A percentile compares a stretch with the other conserved stretches of the same genome.
phyloP scores from a whole-genome alignment of 2,797 vertebrate species.

The Chloroceryle amazona region DNA sequence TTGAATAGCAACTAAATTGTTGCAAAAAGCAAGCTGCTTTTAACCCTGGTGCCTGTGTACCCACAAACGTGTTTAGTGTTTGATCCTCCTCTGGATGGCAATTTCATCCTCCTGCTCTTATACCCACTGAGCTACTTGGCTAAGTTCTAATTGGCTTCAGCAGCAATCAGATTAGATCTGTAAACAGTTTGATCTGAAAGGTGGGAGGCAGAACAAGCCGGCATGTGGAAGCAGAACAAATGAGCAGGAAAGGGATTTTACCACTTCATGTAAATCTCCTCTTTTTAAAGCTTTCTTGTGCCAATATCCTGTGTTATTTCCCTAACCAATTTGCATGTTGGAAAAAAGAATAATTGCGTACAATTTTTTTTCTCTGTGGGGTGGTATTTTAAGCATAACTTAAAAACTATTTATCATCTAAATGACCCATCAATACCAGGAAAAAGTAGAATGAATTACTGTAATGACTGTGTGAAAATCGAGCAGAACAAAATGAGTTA shows the following conservation, averaged over 20 bases:
- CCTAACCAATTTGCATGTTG: background rate
- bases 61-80: rapidly evolving
- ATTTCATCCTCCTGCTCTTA: background rate
- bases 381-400: background rate
- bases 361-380: background rate
- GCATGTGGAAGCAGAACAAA: background rate
- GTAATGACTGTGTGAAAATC: background rate
- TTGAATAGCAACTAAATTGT: rapidly evolving
- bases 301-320: background rate
- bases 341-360: background rate
- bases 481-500: background rate
- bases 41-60: background rate
- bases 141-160: background rate
- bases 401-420: background rate
- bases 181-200: background rate
- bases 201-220: background rate
- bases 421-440: background rate
- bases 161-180: background rate
- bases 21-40: background rate
- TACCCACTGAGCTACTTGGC: rapidly evolving
- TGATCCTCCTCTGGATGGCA: background rate
- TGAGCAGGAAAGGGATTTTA: background rate
- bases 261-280: background rate
- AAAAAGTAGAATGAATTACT: background rate
- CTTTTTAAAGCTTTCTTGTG: background rate